Evolutionary conservation across 2,888 invertebrate genomes (phyloP), one percentile per base, ranked within the genome.

Genomic region (Apotomis betuletana): DNA sequence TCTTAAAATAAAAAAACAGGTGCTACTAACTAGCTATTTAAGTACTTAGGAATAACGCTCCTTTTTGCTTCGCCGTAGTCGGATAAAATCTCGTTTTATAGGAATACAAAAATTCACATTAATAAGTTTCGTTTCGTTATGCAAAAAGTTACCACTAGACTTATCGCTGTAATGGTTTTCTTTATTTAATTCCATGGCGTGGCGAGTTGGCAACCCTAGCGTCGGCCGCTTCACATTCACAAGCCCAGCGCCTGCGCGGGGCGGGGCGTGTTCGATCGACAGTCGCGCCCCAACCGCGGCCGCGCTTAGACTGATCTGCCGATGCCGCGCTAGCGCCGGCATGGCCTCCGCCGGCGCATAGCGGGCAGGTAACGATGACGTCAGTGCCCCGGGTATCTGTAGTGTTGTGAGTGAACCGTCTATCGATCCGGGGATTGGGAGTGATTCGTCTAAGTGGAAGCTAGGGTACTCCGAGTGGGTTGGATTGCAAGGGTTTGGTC

Each of bases 201-300:
- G 27, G 27, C 27, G 27, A 27, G 27, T 27, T 27, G 54, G 4
- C 64, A 65, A 44, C 64, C 64, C 64, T 65, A 49, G 3, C 44
- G 5, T 6, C 5, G 8, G 44, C 9, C 9, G 41, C 41, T 41
- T 41, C 49, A 49, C 49, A 49, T 49, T 49, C 49, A 49, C 49
- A 49, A 49, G 9, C 9, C 1, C 9, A 49, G 76, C 74, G 75
- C 76, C 77, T 74, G 76, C 77, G 79, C 77, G 78, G 71, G 73
- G 74, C 69, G 76, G 72, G 62, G 71, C 70, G 75, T 75, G 84
- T 84, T 78, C 85, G 83, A 81, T 83, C 81, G 81, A 65, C 87
- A 85, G 87, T 87, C 85, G 87, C 87, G 87, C 83, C 84, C 84
- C 83, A 85, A 81, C 87, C 84, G 85, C 87, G 87, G 87, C 84